Percentiles rank a stretch among this genome's conserved stretches.
phyloP scores from a whole-genome alignment of 2,888 invertebrate genomes.

The Drosophila prostipennis region DNA sequence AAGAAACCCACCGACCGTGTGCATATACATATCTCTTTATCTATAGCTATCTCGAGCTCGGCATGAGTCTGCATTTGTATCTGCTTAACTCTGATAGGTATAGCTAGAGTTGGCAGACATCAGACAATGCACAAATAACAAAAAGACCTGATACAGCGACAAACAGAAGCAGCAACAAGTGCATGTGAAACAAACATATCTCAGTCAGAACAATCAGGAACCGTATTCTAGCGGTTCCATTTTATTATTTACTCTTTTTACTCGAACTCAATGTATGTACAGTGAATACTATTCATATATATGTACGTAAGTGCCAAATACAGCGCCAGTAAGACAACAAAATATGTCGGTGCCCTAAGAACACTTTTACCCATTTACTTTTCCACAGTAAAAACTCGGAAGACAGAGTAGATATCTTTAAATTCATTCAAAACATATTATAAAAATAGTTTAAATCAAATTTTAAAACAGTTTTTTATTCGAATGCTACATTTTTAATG shows the following conservation, averaged over 20 bases:
- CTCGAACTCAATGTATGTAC: background rate
- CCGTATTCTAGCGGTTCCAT: background rate
- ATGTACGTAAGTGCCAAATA: background rate
- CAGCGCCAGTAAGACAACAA: background rate
- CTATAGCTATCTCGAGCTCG: no score
- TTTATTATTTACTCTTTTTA: background rate
- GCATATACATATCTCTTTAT: constrained; percentile 16
- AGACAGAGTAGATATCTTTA: no score
- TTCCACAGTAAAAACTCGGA: no score
- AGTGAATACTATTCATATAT: no score
- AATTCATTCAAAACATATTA: no score
- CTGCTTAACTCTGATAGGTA: background rate
- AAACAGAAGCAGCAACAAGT: constrained; percentile 61
- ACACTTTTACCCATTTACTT: no score
- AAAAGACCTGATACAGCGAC: constrained; percentile 13
- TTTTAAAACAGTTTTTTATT: no score
- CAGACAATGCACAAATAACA: constrained; percentile 44
- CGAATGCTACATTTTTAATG: no score
- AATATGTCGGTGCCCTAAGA: background rate
- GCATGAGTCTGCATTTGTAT: no score
- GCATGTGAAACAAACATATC: constrained; percentile 67
- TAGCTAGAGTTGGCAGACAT: constrained; percentile 7
- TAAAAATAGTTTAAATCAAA: no score
- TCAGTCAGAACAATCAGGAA: constrained; percentile 9
- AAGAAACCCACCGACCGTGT: constrained; percentile 46